These are phyloP conservation scores for Sanderia malayensis DNA, from an alignment of 30 jellyfish, hydroid and myxozoan species.

Conservation along the genomic window DNA sequence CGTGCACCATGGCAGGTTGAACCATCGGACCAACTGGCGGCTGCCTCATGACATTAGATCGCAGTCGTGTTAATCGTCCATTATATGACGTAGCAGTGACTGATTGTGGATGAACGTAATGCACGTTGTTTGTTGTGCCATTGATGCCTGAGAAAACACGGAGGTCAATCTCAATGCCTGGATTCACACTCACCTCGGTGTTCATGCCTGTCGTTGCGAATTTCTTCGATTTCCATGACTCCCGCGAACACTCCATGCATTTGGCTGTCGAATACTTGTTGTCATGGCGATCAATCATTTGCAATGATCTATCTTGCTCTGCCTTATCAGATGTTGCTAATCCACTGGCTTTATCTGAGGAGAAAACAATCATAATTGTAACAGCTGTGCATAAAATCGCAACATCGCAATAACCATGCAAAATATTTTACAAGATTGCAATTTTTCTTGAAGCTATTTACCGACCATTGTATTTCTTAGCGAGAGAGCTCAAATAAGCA, in stretches of 20 bases:
- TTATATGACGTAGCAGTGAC: constrained; percentile 33
- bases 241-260: constrained; percentile 97
- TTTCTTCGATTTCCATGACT: constrained; percentile 95
- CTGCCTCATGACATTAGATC: constrained; percentile 61
- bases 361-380: no score
- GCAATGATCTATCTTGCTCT: constrained; percentile 36
- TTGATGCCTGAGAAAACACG: constrained; percentile 75
- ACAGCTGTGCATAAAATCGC: no score
- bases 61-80: constrained; percentile 49
- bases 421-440: no score
- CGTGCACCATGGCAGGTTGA: constrained; percentile 60
- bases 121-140: constrained; percentile 63
- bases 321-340: constrained; percentile 34
- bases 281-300: constrained; percentile 40
- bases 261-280: constrained; percentile 79
- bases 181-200: constrained; percentile 96
- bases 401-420: no score
- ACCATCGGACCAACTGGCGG: constrained; percentile 59
- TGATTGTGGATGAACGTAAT: constrained; percentile 69
- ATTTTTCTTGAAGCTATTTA: no score
- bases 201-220: constrained; percentile 96
- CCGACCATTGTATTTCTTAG: no score
- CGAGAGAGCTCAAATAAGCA: no score
- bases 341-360: constrained; percentile 40
- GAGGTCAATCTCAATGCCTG: constrained; percentile 85